phyloP scores from a whole-genome alignment of 30 jellyfish, hydroid and myxozoan genomes.

The Morbakka virulenta region DNA sequence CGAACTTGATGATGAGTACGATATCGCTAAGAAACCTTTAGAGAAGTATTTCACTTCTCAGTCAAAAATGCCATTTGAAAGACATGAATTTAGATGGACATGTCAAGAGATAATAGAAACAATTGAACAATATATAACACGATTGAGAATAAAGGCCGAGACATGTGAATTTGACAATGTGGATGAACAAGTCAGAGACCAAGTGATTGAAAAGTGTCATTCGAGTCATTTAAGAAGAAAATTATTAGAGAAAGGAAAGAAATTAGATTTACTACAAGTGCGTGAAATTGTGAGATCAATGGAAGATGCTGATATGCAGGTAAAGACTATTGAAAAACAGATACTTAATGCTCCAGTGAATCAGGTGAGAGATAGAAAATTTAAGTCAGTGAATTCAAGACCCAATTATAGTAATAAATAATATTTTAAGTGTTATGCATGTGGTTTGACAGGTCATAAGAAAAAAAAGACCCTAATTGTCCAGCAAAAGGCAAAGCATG shows the following conservation, averaged over 20 bases:
- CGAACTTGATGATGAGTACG: no score
- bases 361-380: conserved; percentile 21
- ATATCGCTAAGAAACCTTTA: not conserved
- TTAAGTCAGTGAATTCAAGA: conserved; percentile 7
- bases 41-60: conserved; percentile 25
- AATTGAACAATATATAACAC: conserved; percentile 30
- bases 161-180: conserved; percentile 25
- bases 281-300: conserved; percentile 21
- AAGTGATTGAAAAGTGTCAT: conserved; percentile 39
- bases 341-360: conserved; percentile 10
- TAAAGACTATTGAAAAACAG: conserved; percentile 12
- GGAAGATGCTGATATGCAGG: conserved; percentile 40
- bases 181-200: conserved; percentile 40
- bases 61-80: conserved; percentile 22
- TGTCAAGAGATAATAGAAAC: conserved; percentile 12
- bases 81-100: conserved; percentile 2
- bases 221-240: conserved; percentile 17
- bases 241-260: conserved; percentile 13
- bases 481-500: no score
- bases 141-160: conserved; percentile 26
- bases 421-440: conserved; percentile 11
- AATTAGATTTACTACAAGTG: conserved; percentile 12
- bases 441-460: conserved; percentile 28
- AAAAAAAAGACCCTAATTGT: conserved; percentile 16
- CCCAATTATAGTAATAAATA: conserved; percentile 1